Base-by-base conservation (phyloP, 2,113 vertebrate genomes). In the Phylloscopus trochiloides region DNA sequence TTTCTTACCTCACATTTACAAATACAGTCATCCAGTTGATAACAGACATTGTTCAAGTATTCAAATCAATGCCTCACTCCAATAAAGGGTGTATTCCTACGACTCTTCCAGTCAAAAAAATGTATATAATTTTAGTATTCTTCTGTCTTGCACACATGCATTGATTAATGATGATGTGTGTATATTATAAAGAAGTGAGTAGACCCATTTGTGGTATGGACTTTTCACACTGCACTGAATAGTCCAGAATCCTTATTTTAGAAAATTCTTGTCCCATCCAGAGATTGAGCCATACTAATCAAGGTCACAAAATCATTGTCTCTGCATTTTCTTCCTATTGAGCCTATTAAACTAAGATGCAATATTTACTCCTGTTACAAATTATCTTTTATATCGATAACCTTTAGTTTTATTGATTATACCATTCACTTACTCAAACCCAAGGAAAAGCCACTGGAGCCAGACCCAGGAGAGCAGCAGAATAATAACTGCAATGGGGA, bases 391-490 rank as follows among this genome's bases (percentile, higher is more conserved):
- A 24, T 21, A 78, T 66, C 9, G 34, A 62, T 51, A 57, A 51
- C 6, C 2, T 81, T 88, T 59, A 42, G 14, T 94, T 50, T 89
- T 55, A 38, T 29, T 62, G 21, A 61, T 88, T 85, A 62, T 15
- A 85, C 36, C 8, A 70, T 91, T 88, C 74, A 98, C 99, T 99
- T 98, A 99, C 99, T 99, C 97, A 95, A 98, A 98, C 48, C 98
- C 98, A 63, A 99, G 95, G 97, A 98, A 99, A 86, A 99, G 96
- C 99, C 99, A 99, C 25, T 99, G 98, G 20, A 99, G 98, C 98
- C 99, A 99, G 32, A 99, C 36, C 99, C 99, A 99, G 43, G 98
- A 98, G 26, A 99, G 95, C 43, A 99, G 11, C 32, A 99, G 96
- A 96, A 99, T 97, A 75, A 97, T 94, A 32, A 99, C 24, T 38